phyloP scores from a whole-genome alignment of 2,888 invertebrate species.

The Noctua comes region DNA sequence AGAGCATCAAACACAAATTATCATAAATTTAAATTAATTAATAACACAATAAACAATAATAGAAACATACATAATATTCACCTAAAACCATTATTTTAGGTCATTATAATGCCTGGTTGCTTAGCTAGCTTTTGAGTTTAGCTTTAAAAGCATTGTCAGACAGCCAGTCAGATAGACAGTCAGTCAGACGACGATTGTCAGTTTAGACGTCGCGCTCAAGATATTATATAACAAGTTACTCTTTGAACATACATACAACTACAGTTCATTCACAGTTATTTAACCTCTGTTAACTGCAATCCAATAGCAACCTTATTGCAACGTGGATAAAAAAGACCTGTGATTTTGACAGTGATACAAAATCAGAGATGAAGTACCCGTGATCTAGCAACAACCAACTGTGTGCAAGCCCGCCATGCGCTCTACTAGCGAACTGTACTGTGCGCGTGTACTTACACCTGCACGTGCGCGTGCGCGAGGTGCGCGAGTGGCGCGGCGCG shows the following conservation, averaged over 20 bases:
- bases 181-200: too few species aligned
- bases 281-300: not conserved
- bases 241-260: not conserved
- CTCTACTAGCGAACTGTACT: not conserved
- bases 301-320: not conserved
- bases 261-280: not conserved
- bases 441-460: slow-evolving; percentile 74
- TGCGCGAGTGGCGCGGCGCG: slow-evolving; percentile 73
- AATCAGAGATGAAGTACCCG: not conserved
- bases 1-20: too few species aligned
- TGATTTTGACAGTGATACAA: not conserved
- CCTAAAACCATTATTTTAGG: too few species aligned
- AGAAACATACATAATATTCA: too few species aligned
- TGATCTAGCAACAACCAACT: not conserved
- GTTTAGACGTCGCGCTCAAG: too few species aligned
- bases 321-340: not conserved
- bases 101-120: too few species aligned
- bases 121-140: too few species aligned
- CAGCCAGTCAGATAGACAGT: too few species aligned
- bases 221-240: slow-evolving; percentile 38
- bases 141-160: too few species aligned
- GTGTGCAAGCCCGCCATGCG: not conserved
- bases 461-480: slow-evolving; percentile 79
- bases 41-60: too few species aligned
- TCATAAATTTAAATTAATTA: too few species aligned